These are phyloP conservation scores for Zaprionus vittiger DNA, from an alignment of 1,140 invertebrate genomes.

Conservation along the genomic window DNA sequence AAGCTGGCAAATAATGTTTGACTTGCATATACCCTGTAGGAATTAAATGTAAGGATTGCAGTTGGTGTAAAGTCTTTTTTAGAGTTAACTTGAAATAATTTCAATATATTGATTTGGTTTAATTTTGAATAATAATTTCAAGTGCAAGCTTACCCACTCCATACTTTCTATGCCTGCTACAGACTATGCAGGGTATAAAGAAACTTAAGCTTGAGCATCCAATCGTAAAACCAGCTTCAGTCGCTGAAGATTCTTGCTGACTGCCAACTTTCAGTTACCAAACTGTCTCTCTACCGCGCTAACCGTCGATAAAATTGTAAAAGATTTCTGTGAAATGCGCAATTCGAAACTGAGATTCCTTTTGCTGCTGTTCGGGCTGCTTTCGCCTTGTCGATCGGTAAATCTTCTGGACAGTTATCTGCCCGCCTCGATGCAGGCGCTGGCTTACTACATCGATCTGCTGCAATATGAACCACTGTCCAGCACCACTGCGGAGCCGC, in stretches of 20 bases:
- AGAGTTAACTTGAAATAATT: neutral
- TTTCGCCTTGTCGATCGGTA: conserved; percentile 49
- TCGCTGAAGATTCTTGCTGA: conserved; percentile 33
- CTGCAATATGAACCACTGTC: conserved; percentile 82
- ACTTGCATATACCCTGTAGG: conserved; percentile 40
- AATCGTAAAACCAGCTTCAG: conserved; percentile 48
- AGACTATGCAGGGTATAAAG: conserved; percentile 22
- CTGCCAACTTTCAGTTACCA: conserved; percentile 64
- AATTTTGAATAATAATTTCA: neutral
- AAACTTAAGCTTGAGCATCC: conserved; percentile 37
- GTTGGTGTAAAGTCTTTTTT: neutral
- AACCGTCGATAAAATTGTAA: conserved; percentile 46
- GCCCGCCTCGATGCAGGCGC: conserved; percentile 80
- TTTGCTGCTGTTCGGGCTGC: conserved; percentile 30
- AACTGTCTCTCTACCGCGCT: conserved; percentile 57
- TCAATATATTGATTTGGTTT: neutral
- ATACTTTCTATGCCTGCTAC: neutral
- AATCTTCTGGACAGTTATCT: conserved; percentile 76
- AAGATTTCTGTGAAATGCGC: conserved; percentile 52
- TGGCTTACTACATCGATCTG: conserved; percentile 84
- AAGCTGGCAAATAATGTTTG: neutral
- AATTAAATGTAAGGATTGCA: neutral
- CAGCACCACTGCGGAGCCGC: conserved; percentile 74
- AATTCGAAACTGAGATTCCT: conserved; percentile 40
- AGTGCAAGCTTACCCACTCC: neutral